Base-by-base conservation (phyloP, 2,888 invertebrate species). In the Meloe dianella region DNA sequence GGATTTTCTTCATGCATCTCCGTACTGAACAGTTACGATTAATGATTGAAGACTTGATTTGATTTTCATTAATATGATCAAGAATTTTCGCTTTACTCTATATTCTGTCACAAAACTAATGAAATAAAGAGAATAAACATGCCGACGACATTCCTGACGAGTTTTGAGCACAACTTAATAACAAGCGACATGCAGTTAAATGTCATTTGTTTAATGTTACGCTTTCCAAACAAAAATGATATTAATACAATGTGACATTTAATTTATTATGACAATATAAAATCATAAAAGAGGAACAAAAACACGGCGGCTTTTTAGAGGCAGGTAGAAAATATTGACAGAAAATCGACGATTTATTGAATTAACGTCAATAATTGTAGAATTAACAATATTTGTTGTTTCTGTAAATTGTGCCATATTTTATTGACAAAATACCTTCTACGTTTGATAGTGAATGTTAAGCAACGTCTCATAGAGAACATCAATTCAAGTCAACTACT, bases 161-260 rank as follows among this genome's bases (percentile, higher is more conserved):
- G 66, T 57, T 68, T 67, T 61, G 60, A 62, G 64, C 60, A 54
- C 65, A 65, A 71, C 72, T 74, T 73, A 73, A 77, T 77, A 76
- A 72, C 73, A 64, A 69, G 74, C 75, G 75, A 75, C 78, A 74
- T 74, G 74, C 75, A 75, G 73, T 74, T 74, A 74, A 77, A 79
- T 77, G 79, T 78, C 78, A 75, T 77, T 78, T 77, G 75, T 77
- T 75, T 75, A 77, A 78, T 78, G 75, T 73, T 75, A 73, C 71
- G 72, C 66, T 71, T 69, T 65, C 65, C 71, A 68, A 20, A 47
- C 47, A 4, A n/a, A n/a, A 47, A 70, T 75, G 72, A 76, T 77
- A 77, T 77, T 78, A 78, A 77, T 77, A 77, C 76, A 77, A 75
- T 75, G 74, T 77, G 78, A 79, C 79, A 78, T 78, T 78, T 77